Base-by-base conservation (phyloP, 2,113 vertebrate species). In the Abramis brama region DNA sequence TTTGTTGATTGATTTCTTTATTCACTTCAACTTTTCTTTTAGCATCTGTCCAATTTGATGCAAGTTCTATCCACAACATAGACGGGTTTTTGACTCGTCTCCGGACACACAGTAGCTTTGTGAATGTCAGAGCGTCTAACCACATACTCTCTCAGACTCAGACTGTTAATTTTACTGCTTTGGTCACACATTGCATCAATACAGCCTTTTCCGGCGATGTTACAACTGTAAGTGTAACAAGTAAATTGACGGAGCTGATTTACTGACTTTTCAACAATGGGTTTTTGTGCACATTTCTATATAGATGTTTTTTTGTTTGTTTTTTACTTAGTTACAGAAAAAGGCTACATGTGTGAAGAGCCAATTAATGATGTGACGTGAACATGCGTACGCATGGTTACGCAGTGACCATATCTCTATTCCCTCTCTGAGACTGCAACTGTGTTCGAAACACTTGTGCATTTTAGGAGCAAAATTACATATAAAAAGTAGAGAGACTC, bases 331-430 rank as follows among this genome's bases (percentile, higher is more conserved):
- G 8, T 77, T 55, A 77, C n/a, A 55, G 6, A 33, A 55, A 21
- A 77, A 77, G 75, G 19, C 10, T 60, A 86, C 33, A 82, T 86
- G 80, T 87, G 71, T 86, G 87, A 77, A 77, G 17, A 55, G 25
- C 8, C 75, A 77, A 33, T 77, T 33, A 77, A 17, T 52, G 6
- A 17, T 47, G n/a, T 30, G n/a, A 10, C 85, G 23, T 47, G 59
- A 30, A 19, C 60, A 50, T 27, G n/a, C 5, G 45, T 27, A 6
- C 5, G n/a, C 1, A 30, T 66, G 39, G 6, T 81, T 81, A 17
- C 4, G 7, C 30, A 30, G 6, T 17, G 30, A 73, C 30, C 23
- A 6, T 73, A 83, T 73, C 66, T 59, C 19, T 8, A 19, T 23
- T 6, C 27, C 25, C 15, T 7, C 13, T 62, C 21, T 66, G 17